Evolutionary conservation across 2,797 vertebrate species (phyloP).

Genomic region (Sylvia borin): DNA sequence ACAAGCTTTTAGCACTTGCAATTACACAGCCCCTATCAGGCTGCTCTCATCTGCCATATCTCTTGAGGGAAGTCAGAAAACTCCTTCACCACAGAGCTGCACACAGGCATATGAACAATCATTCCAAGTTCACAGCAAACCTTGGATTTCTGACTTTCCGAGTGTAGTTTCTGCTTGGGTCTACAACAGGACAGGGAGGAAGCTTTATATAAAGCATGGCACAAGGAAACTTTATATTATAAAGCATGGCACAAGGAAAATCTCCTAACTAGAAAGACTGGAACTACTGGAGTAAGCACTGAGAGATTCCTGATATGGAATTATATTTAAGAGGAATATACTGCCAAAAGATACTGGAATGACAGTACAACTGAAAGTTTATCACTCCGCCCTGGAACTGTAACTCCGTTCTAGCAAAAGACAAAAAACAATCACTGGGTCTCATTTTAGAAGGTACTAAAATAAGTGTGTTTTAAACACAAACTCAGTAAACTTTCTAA

Average conservation of each 20-base stretch:
- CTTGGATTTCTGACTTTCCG: background rate
- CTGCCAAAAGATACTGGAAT: background rate
- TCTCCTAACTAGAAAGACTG: background rate
- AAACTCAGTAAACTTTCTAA: background rate
- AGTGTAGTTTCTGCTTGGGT: background rate
- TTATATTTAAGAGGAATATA: background rate
- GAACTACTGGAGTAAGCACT: background rate
- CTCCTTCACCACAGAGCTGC: background rate
- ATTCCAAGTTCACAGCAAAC: background rate
- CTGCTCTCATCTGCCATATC: background rate
- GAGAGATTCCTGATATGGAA: background rate
- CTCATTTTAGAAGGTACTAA: background rate
- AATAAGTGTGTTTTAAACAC: background rate
- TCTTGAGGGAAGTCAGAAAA: background rate
- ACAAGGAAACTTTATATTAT: background rate
- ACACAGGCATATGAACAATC: background rate
- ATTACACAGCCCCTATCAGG: background rate
- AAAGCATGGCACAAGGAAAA: background rate
- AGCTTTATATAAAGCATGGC: background rate
- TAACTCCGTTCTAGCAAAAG: background rate
- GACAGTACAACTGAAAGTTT: background rate
- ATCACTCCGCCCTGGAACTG: background rate
- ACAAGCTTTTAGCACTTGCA: background rate
- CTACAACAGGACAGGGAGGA: background rate
- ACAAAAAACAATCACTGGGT: background rate